A percentile compares a stretch with the other conserved stretches of the same genome.
phyloP scores from a whole-genome alignment of 2,113 vertebrate species.

The Carassius gibelio region DNA sequence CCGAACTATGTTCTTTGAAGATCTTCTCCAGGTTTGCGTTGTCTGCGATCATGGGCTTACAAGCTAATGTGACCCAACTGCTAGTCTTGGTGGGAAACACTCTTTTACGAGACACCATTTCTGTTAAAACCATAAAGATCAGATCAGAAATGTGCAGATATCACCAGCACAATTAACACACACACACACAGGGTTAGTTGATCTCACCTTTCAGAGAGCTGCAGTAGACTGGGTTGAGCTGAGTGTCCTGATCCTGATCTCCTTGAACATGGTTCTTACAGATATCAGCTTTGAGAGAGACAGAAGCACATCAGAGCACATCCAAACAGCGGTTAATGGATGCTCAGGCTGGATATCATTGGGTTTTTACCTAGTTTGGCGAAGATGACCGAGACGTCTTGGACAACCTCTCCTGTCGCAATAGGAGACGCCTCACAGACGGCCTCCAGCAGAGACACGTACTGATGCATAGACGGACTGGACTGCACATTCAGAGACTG shows the following conservation, averaged over 20 bases:
- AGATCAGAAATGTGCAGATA: background rate
- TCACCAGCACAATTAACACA: background rate
- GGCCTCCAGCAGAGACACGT: slow-evolving; percentile 73
- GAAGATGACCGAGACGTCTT: slow-evolving; percentile 76
- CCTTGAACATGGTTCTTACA: slow-evolving; percentile 57
- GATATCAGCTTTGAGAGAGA: slow-evolving; percentile 68
- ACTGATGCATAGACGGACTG: slow-evolving; percentile 76
- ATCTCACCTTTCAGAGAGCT: slow-evolving; percentile 72
- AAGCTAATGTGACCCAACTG: slow-evolving; percentile 74
- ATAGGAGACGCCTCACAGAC: slow-evolving; percentile 66
- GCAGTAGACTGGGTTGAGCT: slow-evolving; percentile 65
- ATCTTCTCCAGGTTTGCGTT: slow-evolving; percentile 74
- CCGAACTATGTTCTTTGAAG: slow-evolving; percentile 66
- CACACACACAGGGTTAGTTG: background rate
- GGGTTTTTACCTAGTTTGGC: slow-evolving; percentile 72
- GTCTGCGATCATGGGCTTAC: slow-evolving; percentile 74
- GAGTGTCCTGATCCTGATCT: slow-evolving; percentile 63
- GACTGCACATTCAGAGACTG: slow-evolving; percentile 69
- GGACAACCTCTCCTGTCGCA: slow-evolving; percentile 70
- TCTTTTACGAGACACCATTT: slow-evolving; percentile 70
- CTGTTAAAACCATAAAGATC: slow-evolving; percentile 52
- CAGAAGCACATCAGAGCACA: background rate
- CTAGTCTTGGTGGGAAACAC: slow-evolving; percentile 78
- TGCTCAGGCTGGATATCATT: background rate
- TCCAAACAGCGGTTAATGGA: background rate